Evolutionary conservation across 2,797 vertebrate species (phyloP), one percentile per base, ranked within the genome.

Genomic region (Scomberomorus guttatus): DNA sequence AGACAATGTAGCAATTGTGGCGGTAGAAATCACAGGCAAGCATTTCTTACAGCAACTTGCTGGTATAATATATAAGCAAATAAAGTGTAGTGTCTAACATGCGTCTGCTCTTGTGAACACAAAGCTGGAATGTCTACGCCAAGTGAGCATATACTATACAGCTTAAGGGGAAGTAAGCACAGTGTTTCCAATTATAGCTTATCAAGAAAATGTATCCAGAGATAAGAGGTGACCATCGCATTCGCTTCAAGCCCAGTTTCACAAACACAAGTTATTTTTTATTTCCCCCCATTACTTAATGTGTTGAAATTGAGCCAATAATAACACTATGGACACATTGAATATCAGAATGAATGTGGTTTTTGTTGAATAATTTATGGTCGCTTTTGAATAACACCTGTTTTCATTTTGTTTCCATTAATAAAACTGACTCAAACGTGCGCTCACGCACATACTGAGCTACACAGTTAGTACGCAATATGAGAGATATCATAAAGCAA

Each of bases 1-100:
- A 79, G 57, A 79, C 84, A 68, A 75, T 86, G 75, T 66, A 81
- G 87, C 75, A 92, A 89, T 93, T 92, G 88, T 77, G 86, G 85
- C 44, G 74, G 77, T 75, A 75, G 80, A 92, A 91, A 91, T 91
- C 81, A 85, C 85, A 90, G 79, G 77, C 78, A 48, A 78, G 79
- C 63, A 27, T 74, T 83, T 84, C 84, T 87, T 85, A 81, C 13
- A 72, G 71, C 68, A 86, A 84, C 80, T 86, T 91, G 89, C 87
- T 83, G 37, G 63, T 85, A 80, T 90, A 82, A 87, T 78, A 86
- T 56, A 82, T 75, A 77, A 81, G 66, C 71, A 91, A 86, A 90
- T 81, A 85, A 18, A 62, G 50, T 20, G 29, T 5, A 55, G 70
- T 60, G 72, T 79, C 44, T 67, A 72, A 91, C 85, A 87, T 77